Base-by-base conservation (phyloP, 2,888 invertebrate genomes). In the Patella ulyssiponensis region DNA sequence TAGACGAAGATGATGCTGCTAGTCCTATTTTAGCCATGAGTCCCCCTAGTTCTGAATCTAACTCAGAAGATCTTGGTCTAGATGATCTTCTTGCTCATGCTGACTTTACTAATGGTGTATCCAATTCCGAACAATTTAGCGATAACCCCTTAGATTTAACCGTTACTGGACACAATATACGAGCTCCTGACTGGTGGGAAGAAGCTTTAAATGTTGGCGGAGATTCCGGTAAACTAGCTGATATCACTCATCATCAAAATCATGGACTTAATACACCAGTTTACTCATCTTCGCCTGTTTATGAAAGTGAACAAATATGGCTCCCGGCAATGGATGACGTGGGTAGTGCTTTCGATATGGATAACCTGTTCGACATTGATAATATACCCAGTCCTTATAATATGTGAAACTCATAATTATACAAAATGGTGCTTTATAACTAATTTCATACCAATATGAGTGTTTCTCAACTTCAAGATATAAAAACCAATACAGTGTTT, bases 181-280 rank as follows among this genome's bases (percentile, higher is more conserved):
- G 85, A 76, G 87, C 90, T 1, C 91, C 91, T 0, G 88, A 88
- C n/a, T 91, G 91, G 91, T 92, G 92, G 92, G 81, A 80, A 27
- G 89, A 89, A 64, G 82, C 80, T 64, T 77, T 83, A 33, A 86
- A 82, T 78, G 79, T 86, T 15, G 83, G 83, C 70, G 64, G 23
- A 11, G 64, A 64, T 14, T 11, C 5, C 3, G 64, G 64, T 23
- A 64, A 64, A 64, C 54, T 71, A 3, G 69, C 20, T 7, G 75
- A 75, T n/a, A 79, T 81, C 64, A 82, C 83, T 56, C 84, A 82
- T 44, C 81, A 82, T 33, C 78, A 81, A 53, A 79, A 81, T 15
- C 77, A 81, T 75, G 87, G 88, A 44, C 84, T 88, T 14, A 83
- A 88, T 81, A 89, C 89, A 14, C 89, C 89, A 7, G 85, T 86